phyloP scores from a whole-genome alignment of 2,888 invertebrate species.

The Polydesmus complanatus region DNA sequence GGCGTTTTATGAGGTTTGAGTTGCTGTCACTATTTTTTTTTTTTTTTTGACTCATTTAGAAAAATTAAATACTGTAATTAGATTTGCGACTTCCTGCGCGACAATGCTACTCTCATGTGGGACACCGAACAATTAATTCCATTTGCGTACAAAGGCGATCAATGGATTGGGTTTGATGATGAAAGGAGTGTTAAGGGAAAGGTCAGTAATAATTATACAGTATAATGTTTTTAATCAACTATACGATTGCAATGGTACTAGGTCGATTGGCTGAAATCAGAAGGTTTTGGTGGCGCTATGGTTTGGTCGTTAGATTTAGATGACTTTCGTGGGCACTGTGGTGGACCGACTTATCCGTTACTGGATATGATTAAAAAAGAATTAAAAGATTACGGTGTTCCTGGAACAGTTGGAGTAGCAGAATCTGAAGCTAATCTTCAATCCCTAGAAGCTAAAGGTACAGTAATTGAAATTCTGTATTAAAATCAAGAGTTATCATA shows the following conservation, averaged over 20 bases:
- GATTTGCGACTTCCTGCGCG: conserved; percentile 78
- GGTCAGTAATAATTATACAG: conserved; percentile 38
- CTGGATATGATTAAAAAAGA: conserved; percentile 76
- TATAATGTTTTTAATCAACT: conserved; percentile 4
- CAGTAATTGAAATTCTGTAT: no score
- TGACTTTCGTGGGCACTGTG: conserved; percentile 76
- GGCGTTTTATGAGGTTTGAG: conserved; percentile 76
- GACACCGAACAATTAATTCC: conserved; percentile 92
- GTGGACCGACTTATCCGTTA: conserved; percentile 77
- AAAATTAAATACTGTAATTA: conserved; percentile 23
- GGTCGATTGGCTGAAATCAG: conserved; percentile 87
- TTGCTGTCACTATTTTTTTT: not conserved
- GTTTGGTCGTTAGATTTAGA: conserved; percentile 96
- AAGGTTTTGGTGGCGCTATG: conserved; percentile 91
- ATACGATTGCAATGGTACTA: conserved; percentile 28
- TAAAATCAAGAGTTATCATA: not conserved
- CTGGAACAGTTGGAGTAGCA: conserved; percentile 9
- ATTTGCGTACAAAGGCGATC: conserved; percentile 77
- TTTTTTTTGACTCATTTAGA: not conserved
- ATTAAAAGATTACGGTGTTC: conserved; percentile 64
- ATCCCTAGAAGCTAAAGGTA: not conserved
- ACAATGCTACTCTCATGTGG: conserved; percentile 86
- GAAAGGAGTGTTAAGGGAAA: conserved; percentile 81
- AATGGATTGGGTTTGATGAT: conserved; percentile 92
- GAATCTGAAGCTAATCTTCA: conserved; percentile 39